Percentiles rank a stretch among this genome's conserved stretches.
phyloP scores from a whole-genome alignment of 2,888 invertebrate species.

The Noctuana brunneofusca region DNA sequence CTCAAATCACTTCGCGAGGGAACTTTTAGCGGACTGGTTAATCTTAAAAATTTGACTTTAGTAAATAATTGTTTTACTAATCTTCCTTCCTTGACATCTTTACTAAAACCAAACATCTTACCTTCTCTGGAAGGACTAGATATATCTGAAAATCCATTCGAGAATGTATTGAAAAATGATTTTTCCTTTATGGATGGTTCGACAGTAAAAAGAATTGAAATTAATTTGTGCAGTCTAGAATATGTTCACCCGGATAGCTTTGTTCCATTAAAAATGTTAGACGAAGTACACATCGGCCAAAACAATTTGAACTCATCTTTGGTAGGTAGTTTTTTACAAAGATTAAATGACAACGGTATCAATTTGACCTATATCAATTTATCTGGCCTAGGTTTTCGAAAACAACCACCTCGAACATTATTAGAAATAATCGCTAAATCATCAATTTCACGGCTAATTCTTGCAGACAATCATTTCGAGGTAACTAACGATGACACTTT shows the following conservation, averaged over 20 bases:
- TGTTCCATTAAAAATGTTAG: conserved; percentile 63
- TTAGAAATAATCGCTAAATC: conserved; percentile 72
- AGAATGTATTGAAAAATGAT: conserved; percentile 59
- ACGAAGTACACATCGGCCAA: conserved; percentile 71
- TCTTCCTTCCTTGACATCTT: conserved; percentile 64
- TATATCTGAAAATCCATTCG: conserved; percentile 78
- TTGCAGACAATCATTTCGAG: conserved; percentile 81
- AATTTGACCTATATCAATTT: conserved; percentile 72
- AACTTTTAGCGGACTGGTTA: conserved; percentile 73
- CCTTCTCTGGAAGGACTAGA: conserved; percentile 71
- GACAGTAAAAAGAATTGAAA: conserved; percentile 63
- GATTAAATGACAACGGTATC: conserved; percentile 55
- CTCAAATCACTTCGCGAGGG: conserved; percentile 61
- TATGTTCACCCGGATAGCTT: conserved; percentile 74
- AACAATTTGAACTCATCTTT: conserved; percentile 70
- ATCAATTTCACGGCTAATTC: conserved; percentile 67
- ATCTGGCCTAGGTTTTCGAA: conserved; percentile 76
- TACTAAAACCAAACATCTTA: conserved; percentile 63
- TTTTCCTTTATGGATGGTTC: conserved; percentile 71
- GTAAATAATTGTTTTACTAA: conserved; percentile 78
- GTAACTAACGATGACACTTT: conserved; percentile 70
- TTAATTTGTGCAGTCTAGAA: conserved; percentile 77
- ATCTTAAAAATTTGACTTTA: conserved; percentile 71
- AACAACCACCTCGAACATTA: conserved; percentile 67
- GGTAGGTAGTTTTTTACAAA: conserved; percentile 62